Base-by-base conservation (phyloP, 1,140 invertebrate species). In the Anastrepha ludens region DNA sequence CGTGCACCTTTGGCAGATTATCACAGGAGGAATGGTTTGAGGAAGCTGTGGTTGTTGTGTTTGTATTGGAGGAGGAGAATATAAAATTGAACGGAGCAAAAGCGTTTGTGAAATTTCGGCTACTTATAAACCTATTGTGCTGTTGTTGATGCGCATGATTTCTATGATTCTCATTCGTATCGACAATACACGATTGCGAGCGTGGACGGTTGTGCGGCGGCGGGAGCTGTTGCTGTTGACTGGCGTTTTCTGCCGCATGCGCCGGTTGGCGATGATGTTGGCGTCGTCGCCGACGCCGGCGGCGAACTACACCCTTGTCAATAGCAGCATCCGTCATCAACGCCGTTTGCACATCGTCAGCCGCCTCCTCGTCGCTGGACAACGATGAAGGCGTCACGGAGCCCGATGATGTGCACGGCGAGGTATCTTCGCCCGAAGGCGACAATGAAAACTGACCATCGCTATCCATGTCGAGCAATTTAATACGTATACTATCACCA, bases 401-500 rank as follows among this genome's bases (percentile, higher is more conserved):
- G 44, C 55, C 39, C 15, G 87, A 87, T 13, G 64, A 74, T 74
- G 88, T 65, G 74, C 47, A 59, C 13, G 87, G 67, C 47, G 86
- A 58, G n/a, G 87, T 70, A 15, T 67, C 62, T 20, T 78, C 60
- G 62, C 87, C 85, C 58, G 85, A 78, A 13, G 86, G 74, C 17
- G 86, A 62, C 3, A 87, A 58, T 39, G 87, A 90, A 70, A 91
- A 91, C 58, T 92, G 88, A 88, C 90, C 90, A 87, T 91, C 91
- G 88, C 92, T 91, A 78, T 93, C 92, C 41, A 90, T 90, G 58
- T 91, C 89, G 29, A 93, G 90, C 74, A 93, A 88, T 87, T 92
- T 93, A 87, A 92, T 93, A 29, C 91, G 90, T 87, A 92, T 93
- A 70, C 91, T 90, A 88, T 93, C 92, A 92, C 92, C 92, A 90